Evolutionary conservation across 2,113 vertebrate species (phyloP).

Genomic region (Chaenocephalus aceratus): DNA sequence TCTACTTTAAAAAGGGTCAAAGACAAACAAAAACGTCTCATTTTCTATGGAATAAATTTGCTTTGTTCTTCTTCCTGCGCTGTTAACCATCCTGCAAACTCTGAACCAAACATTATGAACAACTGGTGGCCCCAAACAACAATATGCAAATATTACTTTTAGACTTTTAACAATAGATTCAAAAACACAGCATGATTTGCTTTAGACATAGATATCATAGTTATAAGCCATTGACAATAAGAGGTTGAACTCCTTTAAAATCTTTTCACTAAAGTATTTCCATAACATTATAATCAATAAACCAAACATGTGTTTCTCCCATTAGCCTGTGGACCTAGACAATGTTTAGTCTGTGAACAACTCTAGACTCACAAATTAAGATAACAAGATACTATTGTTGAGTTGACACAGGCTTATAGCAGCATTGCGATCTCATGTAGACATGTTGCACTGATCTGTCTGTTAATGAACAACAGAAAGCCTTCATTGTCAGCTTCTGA

Average conservation of each 20-base stretch:
- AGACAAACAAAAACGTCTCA: background rate
- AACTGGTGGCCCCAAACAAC: background rate
- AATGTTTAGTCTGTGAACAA: background rate
- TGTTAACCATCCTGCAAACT: background rate
- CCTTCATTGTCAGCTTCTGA: background rate
- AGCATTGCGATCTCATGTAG: background rate
- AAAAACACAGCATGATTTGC: background rate
- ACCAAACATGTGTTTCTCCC: constrained; percentile 9
- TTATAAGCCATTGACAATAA: background rate
- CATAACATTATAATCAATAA: background rate
- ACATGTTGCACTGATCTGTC: background rate
- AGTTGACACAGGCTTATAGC: constrained; percentile 2
- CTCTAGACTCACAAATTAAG: background rate
- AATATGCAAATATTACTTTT: background rate
- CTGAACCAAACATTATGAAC: background rate
- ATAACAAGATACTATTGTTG: background rate
- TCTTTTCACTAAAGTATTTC: background rate
- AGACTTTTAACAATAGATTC: background rate
- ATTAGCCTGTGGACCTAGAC: background rate
- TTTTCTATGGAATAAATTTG: background rate
- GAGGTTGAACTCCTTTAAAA: too few species aligned
- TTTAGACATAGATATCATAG: background rate
- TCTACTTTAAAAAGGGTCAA: background rate
- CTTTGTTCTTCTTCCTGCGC: background rate
- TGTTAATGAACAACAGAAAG: background rate